Evolutionary conservation across 1,140 invertebrate genomes (phyloP).

Genomic region (Zaprionus vittiger): DNA sequence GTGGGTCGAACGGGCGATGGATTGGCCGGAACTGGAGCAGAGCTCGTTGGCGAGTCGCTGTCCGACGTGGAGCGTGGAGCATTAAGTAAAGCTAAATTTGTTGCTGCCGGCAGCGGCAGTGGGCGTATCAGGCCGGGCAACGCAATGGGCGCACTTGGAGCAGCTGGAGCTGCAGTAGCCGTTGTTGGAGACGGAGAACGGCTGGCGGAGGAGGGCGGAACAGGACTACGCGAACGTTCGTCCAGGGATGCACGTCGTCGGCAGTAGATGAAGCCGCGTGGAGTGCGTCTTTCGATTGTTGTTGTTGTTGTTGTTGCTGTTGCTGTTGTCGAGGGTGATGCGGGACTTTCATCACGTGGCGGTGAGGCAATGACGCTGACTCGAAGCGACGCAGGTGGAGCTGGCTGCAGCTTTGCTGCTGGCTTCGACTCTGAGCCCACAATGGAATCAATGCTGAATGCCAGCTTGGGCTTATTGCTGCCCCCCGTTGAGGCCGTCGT

Average conservation of each 20-base stretch:
- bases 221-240: constrained; percentile 82
- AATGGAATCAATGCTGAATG: constrained; percentile 97
- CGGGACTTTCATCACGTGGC: constrained; percentile 64
- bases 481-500: constrained; percentile 44
- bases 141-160: constrained; percentile 82
- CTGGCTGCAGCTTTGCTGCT: constrained; percentile 61
- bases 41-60: constrained; percentile 54
- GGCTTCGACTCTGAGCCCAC: constrained; percentile 87
- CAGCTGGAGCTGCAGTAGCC: constrained; percentile 25
- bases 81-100: constrained; percentile 72
- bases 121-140: constrained; percentile 85
- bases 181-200: constrained; percentile 59
- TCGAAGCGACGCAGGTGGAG: constrained; percentile 41
- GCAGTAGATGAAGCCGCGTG: constrained; percentile 70
- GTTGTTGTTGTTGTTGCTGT: constrained; percentile 11
- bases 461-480: constrained; percentile 94
- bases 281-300: constrained; percentile 48
- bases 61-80: constrained; percentile 46
- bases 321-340: constrained; percentile 39
- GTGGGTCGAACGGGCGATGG: constrained; percentile 54
- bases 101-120: constrained; percentile 70
- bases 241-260: constrained; percentile 66
- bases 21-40: constrained; percentile 7
- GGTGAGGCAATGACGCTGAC: constrained; percentile 71
- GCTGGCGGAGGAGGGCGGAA: constrained; percentile 65